Conservation (phyloP, 1,140 invertebrate species). For the Papilio dardanus region DNA sequence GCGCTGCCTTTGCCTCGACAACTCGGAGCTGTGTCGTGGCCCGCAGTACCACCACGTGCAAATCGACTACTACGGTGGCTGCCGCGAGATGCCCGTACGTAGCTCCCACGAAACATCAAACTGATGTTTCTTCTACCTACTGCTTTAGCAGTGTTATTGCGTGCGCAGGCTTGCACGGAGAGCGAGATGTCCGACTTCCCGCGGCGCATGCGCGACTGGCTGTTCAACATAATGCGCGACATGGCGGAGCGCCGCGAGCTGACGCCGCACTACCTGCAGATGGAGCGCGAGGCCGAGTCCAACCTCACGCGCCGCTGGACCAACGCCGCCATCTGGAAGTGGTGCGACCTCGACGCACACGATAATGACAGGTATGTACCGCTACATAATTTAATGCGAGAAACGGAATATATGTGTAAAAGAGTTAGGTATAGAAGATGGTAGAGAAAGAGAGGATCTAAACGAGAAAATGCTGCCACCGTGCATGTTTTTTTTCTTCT, state of each 20-base stretch:
- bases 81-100: constrained; percentile 89
- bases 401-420: not conserved
- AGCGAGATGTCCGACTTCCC: constrained; percentile 96
- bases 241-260: constrained; percentile 94
- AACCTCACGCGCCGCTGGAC: constrained; percentile 92
- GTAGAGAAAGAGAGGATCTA: not conserved
- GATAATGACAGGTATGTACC: constrained; percentile 94
- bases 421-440: not conserved
- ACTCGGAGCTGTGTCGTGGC: constrained; percentile 88
- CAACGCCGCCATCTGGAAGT: constrained; percentile 98
- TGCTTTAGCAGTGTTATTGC: not conserved
- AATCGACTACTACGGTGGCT: constrained; percentile 95
- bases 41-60: constrained; percentile 93
- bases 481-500: not conserved
- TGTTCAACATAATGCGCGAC: constrained; percentile 98
- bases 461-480: not conserved
- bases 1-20: constrained; percentile 93
- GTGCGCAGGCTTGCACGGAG: constrained; percentile 86
- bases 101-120: too few species aligned
- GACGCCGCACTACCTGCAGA: constrained; percentile 90
- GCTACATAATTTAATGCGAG: not conserved
- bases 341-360: constrained; percentile 96
- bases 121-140: not conserved
- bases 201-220: constrained; percentile 97
- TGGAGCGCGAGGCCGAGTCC: constrained; percentile 94